Base-by-base conservation (phyloP, 1,140 invertebrate genomes). In the Neotoxoptera formosana region DNA sequence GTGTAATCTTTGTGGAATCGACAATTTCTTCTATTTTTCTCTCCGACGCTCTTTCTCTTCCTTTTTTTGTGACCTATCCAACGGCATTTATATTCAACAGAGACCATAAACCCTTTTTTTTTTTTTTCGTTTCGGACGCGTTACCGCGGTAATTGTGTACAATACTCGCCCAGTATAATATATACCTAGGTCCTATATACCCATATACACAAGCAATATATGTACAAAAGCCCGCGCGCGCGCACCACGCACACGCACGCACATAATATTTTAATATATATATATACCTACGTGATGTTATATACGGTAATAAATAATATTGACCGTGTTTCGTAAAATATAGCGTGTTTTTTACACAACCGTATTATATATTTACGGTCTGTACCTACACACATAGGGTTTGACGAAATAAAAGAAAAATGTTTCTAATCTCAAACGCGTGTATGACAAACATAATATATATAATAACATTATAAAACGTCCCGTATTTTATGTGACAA, bases 1-100 rank as follows among this genome's bases (percentile, higher is more conserved):
- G 84, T 86, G 84, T 86, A 86, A 86, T 86, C 84, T 86, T 86
- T 86, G 36, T 86, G 84, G 36, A 41, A 45, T 67, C 60, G 60
- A 67, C 30, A 67, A 67, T 67, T 67, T 67, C 60, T 67, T 45
- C 83, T 86, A 14, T 41, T 0, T 30, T 11, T 21, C 36, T 8
- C 7, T 25, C 9, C n/a, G n/a, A n/a, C n/a, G n/a, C n/a, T 41
- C 36, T 23, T 9, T 45, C 36, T 41, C 36, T 23, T 21, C 4
- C 30, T 67, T 11, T n/a, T 67, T 67, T 67, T 67, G 60, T 67
- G 60, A 67, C 60, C 60, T 67, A 67, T 67, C 60, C 60, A 67
- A 84, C 36, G 45, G 45, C 36, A 45, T 84, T 41, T 45, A 84
- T 84, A 84, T 84, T 84, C 83, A 84, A 84, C 83, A 45, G 41